Evolutionary conservation across 2,888 invertebrate genomes (phyloP), one percentile per base, ranked within the genome.

Genomic region (Stictocephala bisonia): DNA sequence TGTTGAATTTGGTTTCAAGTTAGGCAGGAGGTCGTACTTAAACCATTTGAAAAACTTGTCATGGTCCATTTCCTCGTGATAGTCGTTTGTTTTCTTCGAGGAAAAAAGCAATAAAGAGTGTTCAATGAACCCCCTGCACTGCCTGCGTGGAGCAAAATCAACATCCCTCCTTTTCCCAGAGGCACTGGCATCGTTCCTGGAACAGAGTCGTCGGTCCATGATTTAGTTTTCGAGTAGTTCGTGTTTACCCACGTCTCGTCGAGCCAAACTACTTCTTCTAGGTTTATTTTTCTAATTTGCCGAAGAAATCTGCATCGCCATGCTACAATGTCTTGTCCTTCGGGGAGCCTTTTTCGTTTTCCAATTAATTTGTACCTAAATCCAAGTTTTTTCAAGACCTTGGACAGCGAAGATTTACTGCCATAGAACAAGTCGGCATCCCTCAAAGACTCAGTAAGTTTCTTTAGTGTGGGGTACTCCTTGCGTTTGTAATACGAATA

Each of bases 191-290:
- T 6, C 0, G 72, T 56, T 22, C 27, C 53, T 18, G 18, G 3
- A n/a, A 27, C 15, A 3, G 72, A 20, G 13, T 50, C 53, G 24
- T 66, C 66, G n/a, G 53, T 72, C 66, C 40, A 72, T 9, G 20
- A 35, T 18, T 53, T 31, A 1, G 15, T 53, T 26, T 9, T 27
- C 6, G 6, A 35, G 22, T 72, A 53, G 18, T 67, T 67, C 7
- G 67, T n/a, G 24, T 72, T 72, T 2, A 67, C 72, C 56, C 72
- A 72, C 1, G 67, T 72, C 29, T 72, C 41, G 26, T 72, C 67
- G n/a, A 72, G 18, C 53, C 40, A 72, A 1, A 72, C 26, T 1
- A 67, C 20, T 0, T 29, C 18, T 11, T 40, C 18, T 13, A 72
- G 27, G 26, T 72, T 22, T 51, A 13, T 35, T 15, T 72, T 40